Evolutionary conservation across 2,888 invertebrate species (phyloP), one percentile per base, ranked within the genome.

Genomic region (Lepetodrilus schrolli): DNA sequence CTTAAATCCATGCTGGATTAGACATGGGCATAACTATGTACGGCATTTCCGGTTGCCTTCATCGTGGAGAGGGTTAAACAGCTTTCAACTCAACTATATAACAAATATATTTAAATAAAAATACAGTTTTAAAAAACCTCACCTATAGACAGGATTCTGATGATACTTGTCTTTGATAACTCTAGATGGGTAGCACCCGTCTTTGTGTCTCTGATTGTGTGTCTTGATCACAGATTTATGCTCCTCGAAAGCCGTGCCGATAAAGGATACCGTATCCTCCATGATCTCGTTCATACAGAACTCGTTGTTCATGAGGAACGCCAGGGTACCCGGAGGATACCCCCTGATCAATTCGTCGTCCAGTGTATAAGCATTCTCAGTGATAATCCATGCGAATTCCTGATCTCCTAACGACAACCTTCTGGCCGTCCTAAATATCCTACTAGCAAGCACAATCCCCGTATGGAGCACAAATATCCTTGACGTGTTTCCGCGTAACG

Each of bases 331-430:
- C 38, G 82, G 73, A 0, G 88, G 87, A 72, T 82, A 87, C 20
- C 76, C 65, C 30, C 76, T 73, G 23, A 88, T 68, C 10, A 81
- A 66, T 26, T 81, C 76, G 20, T 81, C 76, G 65, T 83, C 77
- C 37, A 82, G 75, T 20, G 85, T 83, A 73, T 86, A 85, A 36
- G 83, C 87, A 58, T 85, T 83, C 70, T 88, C 88, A 17, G 89
- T 88, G 43, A 88, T 76, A 75, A 88, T 88, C 89, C 89, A 89
- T 10, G 87, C 87, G 72, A 83, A 83, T 68, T 82, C 83, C 30
- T 79, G 72, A 20, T 78, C 74, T 4, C 75, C 73, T 30, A 78
- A 70, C 47, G 80, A 76, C 13, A 77, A 78, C 13, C 72, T 74
- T 30, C 75, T 75, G 20, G 80, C 80, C 10, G 76, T 70, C 23